A percentile compares a stretch with the other conserved stretches of the same genome.
phyloP scores from a whole-genome alignment of 1,140 invertebrate genomes.

The Drosophila cardini region DNA sequence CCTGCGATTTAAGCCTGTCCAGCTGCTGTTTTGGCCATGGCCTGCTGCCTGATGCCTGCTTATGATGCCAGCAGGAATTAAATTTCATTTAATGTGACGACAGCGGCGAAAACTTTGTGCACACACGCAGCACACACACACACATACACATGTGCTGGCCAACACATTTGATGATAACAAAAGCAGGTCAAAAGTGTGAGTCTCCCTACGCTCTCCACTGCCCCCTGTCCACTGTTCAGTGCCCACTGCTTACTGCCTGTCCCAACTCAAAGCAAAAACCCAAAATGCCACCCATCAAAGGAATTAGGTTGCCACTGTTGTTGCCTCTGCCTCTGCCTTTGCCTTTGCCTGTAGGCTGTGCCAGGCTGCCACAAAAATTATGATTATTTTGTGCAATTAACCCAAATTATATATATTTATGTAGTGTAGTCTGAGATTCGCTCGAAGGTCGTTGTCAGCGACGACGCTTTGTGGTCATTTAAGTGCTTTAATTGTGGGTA shows the following conservation, averaged over 20 bases:
- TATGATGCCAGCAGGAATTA: slow-evolving; percentile 75
- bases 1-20: slow-evolving; percentile 66
- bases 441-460: slow-evolving; percentile 58
- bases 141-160: slow-evolving; percentile 57
- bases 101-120: slow-evolving; percentile 61
- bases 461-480: slow-evolving; percentile 40
- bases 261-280: neutral
- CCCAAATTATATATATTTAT: slow-evolving; percentile 74
- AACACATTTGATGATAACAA: slow-evolving; percentile 75
- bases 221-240: neutral
- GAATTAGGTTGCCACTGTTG: slow-evolving; percentile 25
- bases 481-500: slow-evolving; percentile 50
- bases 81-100: slow-evolving; percentile 81
- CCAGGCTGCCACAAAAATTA: slow-evolving; percentile 56
- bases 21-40: slow-evolving; percentile 51
- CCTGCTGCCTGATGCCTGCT: slow-evolving; percentile 55
- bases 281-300: slow-evolving; percentile 15
- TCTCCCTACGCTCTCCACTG: neutral
- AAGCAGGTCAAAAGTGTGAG: slow-evolving; percentile 71
- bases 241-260: too few relatives aligned
- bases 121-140: slow-evolving; percentile 6
- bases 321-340: slow-evolving; percentile 6
- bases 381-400: slow-evolving; percentile 76
- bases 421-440: slow-evolving; percentile 55
- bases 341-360: slow-evolving; percentile 9